These are phyloP conservation scores for Penaeus indicus DNA, from an alignment of 1,140 invertebrate genomes.

Conservation along the genomic window DNA sequence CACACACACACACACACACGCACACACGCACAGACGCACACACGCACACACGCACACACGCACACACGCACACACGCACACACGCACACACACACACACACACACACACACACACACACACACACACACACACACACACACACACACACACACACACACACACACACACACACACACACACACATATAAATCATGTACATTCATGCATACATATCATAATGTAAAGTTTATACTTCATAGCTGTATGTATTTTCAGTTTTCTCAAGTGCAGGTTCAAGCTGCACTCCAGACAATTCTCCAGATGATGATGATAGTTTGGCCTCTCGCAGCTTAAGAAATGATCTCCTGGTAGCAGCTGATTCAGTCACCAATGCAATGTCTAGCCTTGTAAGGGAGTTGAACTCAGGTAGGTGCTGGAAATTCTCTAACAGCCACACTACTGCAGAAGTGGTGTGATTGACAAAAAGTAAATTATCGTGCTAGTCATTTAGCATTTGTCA, in stretches of 20 bases:
- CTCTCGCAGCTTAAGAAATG: conserved; percentile 77
- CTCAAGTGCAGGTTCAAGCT: conserved; percentile 52
- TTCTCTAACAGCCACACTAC: neutral
- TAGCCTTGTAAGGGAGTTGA: conserved; percentile 92
- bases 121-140: too few relatives aligned
- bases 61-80: too few relatives aligned
- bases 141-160: too few relatives aligned
- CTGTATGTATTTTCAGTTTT: conserved; percentile 41
- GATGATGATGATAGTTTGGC: conserved; percentile 47
- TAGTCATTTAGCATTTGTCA: neutral
- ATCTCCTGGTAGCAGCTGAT: conserved; percentile 91
- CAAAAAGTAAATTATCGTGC: neutral
- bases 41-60: too few relatives aligned
- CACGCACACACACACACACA: too few relatives aligned
- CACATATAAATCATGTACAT: too few relatives aligned
- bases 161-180: too few relatives aligned
- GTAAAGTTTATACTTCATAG: too few relatives aligned
- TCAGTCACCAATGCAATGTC: conserved; percentile 97
- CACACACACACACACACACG: too few relatives aligned
- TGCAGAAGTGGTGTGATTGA: neutral
- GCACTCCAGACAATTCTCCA: conserved; percentile 51
- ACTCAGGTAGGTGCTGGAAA: conserved; percentile 78
- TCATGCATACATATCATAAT: too few relatives aligned
- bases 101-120: too few relatives aligned
- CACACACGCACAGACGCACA: too few relatives aligned